Evolutionary conservation across 1,140 invertebrate species (phyloP), one percentile per base, ranked within the genome.

Genomic region (Neodiprion fabricii): DNA sequence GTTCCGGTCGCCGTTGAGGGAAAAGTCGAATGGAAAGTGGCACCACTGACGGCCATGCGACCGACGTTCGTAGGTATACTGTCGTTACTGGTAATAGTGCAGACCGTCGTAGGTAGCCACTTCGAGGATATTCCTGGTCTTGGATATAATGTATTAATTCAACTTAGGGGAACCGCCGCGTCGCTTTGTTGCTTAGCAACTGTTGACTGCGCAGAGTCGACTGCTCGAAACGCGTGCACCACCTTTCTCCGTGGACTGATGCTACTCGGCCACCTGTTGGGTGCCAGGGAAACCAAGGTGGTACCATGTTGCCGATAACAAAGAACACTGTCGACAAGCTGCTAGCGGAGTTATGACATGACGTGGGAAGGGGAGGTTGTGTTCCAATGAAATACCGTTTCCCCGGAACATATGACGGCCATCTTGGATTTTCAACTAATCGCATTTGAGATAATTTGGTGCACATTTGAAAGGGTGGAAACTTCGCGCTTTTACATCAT

Each of bases 61-160:
- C 21, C 47, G 23, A 47, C 68, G 21, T 12, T 21, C 68, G 68
- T 9, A 69, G 17, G 17, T 23, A 28, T 47, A 69, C 68, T 47
- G 12, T 23, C 21, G 21, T 14, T 28, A 12, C 68, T 47, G 21
- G 68, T 12, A 47, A 69, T 47, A 28, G 21, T 47, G 68, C 68
- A 23, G 68, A 69, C 68, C 40, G 5, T 61, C 65, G 12, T 11
- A n/a, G 65, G 73, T 71, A 75, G 50, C 71, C 72, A 72, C 67
- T 71, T 69, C 72, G 78, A 50, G 74, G 79, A 82, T 82, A 82
- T 82, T 82, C 81, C 81, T 82, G 80, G 80, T 79, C 79, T 73
- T n/a, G 47, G 70, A 77, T 80, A 76, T 81, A 81, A 40, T 40
- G 28, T 81, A 61, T 61, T 82, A 82, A 81, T 80, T 81, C 79